Percentiles rank a stretch among this genome's conserved stretches.
Conservation (phyloP, 2,888 invertebrate genomes). For the Heteromyza rotundicornis region DNA sequence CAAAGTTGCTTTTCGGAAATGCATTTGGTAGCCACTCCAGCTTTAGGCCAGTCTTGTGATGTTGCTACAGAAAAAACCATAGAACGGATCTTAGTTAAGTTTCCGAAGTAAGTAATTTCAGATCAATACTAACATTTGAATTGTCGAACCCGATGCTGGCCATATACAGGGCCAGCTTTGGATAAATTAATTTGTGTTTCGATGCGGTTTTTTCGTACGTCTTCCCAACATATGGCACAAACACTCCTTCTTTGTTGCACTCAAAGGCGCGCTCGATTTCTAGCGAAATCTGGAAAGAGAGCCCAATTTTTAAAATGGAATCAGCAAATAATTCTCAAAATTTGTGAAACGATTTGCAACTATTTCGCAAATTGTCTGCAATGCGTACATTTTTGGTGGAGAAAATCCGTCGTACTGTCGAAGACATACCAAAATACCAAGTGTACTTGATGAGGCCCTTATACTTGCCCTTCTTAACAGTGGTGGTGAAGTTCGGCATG, state of each 20-base stretch:
- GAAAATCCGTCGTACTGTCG: slow-evolving; percentile 77
- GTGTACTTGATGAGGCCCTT: slow-evolving; percentile 74
- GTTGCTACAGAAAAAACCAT: too few species aligned
- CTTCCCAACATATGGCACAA: slow-evolving; percentile 42
- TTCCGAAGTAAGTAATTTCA: too few species aligned
- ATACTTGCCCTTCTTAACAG: slow-evolving; percentile 69
- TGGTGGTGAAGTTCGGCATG: slow-evolving; percentile 70
- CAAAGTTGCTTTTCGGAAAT: slow-evolving; percentile 72
- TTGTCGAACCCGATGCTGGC: slow-evolving; percentile 49
- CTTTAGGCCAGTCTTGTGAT: slow-evolving; percentile 70
- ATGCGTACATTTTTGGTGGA: slow-evolving; percentile 63
- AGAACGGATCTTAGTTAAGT: too few species aligned
- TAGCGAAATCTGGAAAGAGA: slow-evolving; percentile 31
- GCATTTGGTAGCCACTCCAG: slow-evolving; percentile 81
- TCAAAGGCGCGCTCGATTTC: slow-evolving; percentile 47
- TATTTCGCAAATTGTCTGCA: not conserved
- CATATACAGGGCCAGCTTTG: slow-evolving; percentile 44
- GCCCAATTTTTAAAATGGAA: not conserved
- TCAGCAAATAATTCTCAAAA: not conserved
- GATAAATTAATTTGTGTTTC: slow-evolving; percentile 46
- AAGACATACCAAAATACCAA: slow-evolving; percentile 75
- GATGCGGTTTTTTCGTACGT: not conserved
- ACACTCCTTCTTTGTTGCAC: slow-evolving; percentile 37
- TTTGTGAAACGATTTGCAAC: not conserved
- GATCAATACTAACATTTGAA: too few species aligned